Evolutionary conservation across 1,140 invertebrate species (phyloP).

Genomic region (Calycopis cecrops): DNA sequence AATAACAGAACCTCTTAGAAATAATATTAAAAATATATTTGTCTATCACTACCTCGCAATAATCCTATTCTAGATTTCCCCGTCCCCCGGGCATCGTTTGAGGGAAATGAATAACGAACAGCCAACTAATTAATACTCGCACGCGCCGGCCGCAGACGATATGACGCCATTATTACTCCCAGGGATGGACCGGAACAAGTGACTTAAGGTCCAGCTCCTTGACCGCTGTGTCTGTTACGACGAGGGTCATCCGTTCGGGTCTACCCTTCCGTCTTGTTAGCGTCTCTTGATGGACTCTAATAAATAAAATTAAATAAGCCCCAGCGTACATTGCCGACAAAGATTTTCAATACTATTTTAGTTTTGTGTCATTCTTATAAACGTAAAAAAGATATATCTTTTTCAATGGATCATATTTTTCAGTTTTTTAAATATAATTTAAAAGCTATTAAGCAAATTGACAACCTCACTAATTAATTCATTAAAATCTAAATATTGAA

Average conservation of each 20-base stretch:
- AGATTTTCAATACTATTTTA: too few relatives aligned
- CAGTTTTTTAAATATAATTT: neutral
- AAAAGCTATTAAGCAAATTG: neutral
- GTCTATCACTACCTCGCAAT: too few relatives aligned
- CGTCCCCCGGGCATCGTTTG: too few relatives aligned
- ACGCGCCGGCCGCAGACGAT: constrained; percentile 29
- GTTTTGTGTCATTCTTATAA: too few relatives aligned
- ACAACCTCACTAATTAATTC: too few relatives aligned
- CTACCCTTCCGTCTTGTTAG: constrained; percentile 24
- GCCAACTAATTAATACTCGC: constrained; percentile 44
- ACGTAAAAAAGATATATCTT: too few relatives aligned
- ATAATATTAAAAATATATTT: too few relatives aligned
- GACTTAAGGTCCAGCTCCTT: constrained; percentile 36
- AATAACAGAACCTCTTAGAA: too few relatives aligned
- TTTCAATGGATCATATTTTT: too few relatives aligned
- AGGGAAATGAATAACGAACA: constrained; percentile 36
- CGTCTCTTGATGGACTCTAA: constrained; percentile 29
- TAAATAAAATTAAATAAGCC: constrained; percentile 7
- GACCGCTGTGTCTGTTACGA: constrained; percentile 36
- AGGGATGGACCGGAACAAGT: constrained; percentile 36
- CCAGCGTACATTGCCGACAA: neutral
- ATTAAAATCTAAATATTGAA: too few relatives aligned
- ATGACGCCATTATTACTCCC: constrained; percentile 40
- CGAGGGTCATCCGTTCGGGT: constrained; percentile 38
- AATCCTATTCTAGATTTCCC: too few relatives aligned